phyloP scores from a whole-genome alignment of 2,113 vertebrate genomes.

The Engystomops pustulosus region DNA sequence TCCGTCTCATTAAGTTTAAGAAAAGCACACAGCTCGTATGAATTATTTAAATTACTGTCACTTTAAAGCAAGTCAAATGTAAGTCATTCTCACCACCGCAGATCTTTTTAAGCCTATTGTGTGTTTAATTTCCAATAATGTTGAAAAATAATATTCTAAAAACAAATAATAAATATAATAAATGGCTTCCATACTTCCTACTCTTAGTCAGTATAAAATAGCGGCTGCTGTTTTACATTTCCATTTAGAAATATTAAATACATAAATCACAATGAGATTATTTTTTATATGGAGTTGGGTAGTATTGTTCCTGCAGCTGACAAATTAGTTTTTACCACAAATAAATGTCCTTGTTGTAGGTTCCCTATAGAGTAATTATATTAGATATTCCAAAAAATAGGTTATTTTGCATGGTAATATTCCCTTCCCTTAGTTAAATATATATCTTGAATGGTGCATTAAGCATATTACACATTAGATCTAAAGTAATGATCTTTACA shows the following conservation, averaged over 20 bases:
- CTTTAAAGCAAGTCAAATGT: constrained; percentile 79
- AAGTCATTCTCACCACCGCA: constrained; percentile 78
- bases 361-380: constrained; percentile 66
- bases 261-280: constrained; percentile 92
- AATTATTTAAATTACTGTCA: constrained; percentile 83
- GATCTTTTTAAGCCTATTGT: constrained; percentile 65
- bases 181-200: constrained; percentile 87
- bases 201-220: constrained; percentile 80
- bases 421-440: constrained; percentile 47
- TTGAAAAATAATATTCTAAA: constrained; percentile 92
- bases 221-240: constrained; percentile 83
- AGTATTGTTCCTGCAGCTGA: constrained; percentile 80
- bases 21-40: constrained; percentile 70
- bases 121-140: constrained; percentile 84
- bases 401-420: constrained; percentile 61
- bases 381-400: constrained; percentile 63
- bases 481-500: constrained; percentile 5
- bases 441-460: constrained; percentile 44
- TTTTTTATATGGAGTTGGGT: constrained; percentile 78
- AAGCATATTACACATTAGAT: constrained; percentile 12
- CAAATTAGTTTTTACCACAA: constrained; percentile 88
- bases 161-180: constrained; percentile 94
- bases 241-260: constrained; percentile 92
- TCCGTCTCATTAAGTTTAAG: constrained; percentile 75
- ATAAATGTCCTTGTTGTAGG: constrained; percentile 78